These are phyloP conservation scores for Aphelinus atriplicis DNA, from an alignment of 1,140 invertebrate genomes.

Conservation along the genomic window DNA sequence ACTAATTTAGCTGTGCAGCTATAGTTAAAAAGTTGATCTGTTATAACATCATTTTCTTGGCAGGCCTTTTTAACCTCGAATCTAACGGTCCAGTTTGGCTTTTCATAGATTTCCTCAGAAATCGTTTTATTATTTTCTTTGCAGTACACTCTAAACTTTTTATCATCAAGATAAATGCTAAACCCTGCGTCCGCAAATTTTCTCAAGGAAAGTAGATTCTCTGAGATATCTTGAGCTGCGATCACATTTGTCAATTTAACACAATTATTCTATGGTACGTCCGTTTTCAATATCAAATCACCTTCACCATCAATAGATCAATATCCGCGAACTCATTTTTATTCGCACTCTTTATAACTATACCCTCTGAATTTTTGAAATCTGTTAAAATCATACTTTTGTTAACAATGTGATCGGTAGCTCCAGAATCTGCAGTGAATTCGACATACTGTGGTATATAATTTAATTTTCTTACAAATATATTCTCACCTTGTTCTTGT, in stretches of 20 bases:
- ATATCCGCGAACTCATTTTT: no score
- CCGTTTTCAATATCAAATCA: not conserved
- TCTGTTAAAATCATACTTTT: not conserved
- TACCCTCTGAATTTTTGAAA: no score
- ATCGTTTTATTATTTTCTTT: constrained; percentile 37
- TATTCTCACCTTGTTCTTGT: not conserved
- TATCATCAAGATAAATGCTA: constrained; percentile 39
- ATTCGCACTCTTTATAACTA: no score
- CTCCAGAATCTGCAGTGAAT: not conserved
- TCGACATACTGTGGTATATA: not conserved
- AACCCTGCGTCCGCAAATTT: constrained; percentile 40
- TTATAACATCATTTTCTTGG: not conserved
- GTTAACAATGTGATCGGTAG: not conserved
- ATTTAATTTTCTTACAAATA: not conserved
- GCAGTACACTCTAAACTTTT: constrained; percentile 36
- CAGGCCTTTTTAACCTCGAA: constrained; percentile 31
- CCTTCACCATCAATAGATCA: not conserved
- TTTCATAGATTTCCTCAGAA: constrained; percentile 39
- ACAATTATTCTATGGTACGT: not conserved
- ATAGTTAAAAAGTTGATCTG: not conserved
- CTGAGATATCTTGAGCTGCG: constrained; percentile 39
- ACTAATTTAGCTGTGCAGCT: not conserved
- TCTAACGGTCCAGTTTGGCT: constrained; percentile 41
- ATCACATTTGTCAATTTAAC: constrained; percentile 35
- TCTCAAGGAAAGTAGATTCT: constrained; percentile 39